Evolutionary conservation across 2,113 vertebrate species (phyloP).

Genomic region (Notiomystis cincta): DNA sequence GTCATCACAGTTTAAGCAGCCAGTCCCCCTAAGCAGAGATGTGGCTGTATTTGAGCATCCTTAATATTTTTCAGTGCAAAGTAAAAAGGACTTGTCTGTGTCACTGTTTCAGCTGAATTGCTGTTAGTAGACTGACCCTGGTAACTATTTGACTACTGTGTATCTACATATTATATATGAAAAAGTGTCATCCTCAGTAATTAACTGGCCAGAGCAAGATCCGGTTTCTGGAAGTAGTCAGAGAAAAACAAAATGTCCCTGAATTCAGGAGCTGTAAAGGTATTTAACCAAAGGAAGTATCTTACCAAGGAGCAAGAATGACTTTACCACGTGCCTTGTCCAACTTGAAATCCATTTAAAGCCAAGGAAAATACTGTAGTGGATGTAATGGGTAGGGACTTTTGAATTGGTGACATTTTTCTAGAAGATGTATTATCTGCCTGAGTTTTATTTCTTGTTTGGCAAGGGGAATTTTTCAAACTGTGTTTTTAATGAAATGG

Average conservation of each 20-base stretch:
- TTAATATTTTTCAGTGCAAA: not conserved
- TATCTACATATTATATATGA: not conserved
- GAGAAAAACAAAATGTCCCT: not conserved
- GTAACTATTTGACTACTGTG: not conserved
- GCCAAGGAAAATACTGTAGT: not conserved
- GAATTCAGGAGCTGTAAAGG: not conserved
- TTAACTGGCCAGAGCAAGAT: not conserved
- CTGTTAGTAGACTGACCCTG: not conserved
- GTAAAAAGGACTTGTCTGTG: not conserved
- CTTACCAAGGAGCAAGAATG: not conserved
- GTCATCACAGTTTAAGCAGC: not conserved
- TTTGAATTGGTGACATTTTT: not conserved
- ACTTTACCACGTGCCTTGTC: not conserved
- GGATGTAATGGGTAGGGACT: not conserved
- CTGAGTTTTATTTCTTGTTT: not conserved
- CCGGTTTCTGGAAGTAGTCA: not conserved
- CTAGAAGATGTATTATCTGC: not conserved
- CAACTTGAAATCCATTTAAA: not conserved
- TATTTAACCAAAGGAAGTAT: not conserved
- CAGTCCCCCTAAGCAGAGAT: not conserved
- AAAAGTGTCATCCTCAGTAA: not conserved
- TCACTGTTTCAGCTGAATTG: not conserved
- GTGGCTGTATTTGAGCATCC: not conserved
- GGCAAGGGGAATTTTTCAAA: not conserved
- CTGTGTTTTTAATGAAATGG: accelerated